Conservation (phyloP, 2,113 vertebrate species). For the Recurvirostra avosetta region DNA sequence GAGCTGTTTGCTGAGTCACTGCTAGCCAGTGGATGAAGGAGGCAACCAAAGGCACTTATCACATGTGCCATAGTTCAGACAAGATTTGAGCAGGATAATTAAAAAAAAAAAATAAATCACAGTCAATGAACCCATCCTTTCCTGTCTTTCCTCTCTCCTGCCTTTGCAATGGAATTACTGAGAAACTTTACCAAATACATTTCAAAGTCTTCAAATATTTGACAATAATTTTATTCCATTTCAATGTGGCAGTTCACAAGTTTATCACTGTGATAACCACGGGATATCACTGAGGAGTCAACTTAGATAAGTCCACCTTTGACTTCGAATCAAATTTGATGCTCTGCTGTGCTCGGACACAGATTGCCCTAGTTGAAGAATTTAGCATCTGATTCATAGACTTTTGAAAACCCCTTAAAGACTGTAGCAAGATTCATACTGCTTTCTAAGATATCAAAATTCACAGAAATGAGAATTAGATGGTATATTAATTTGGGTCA, state of each 20-base stretch:
- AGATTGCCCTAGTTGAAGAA: background rate
- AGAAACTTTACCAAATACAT: background rate
- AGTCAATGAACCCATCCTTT: background rate
- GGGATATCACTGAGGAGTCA: background rate
- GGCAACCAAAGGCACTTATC: slow-evolving; percentile 25
- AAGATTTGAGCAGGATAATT: background rate
- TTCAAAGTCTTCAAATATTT: background rate
- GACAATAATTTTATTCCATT: background rate
- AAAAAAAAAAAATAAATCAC: background rate
- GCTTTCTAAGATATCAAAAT: background rate
- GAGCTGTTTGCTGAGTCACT: slow-evolving; percentile 57
- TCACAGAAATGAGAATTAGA: background rate
- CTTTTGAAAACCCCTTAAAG: background rate
- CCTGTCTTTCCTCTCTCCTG: background rate
- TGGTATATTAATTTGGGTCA: background rate
- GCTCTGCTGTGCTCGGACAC: background rate
- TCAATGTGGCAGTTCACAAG: background rate
- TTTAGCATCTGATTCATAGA: background rate
- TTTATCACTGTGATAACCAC: background rate
- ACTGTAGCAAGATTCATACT: background rate
- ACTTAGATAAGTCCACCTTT: background rate
- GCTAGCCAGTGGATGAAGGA: background rate
- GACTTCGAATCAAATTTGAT: background rate
- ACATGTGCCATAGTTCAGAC: background rate
- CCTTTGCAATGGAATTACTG: background rate